Conservation (phyloP, 2,888 invertebrate species). For the Heteromyza rotundicornis region DNA sequence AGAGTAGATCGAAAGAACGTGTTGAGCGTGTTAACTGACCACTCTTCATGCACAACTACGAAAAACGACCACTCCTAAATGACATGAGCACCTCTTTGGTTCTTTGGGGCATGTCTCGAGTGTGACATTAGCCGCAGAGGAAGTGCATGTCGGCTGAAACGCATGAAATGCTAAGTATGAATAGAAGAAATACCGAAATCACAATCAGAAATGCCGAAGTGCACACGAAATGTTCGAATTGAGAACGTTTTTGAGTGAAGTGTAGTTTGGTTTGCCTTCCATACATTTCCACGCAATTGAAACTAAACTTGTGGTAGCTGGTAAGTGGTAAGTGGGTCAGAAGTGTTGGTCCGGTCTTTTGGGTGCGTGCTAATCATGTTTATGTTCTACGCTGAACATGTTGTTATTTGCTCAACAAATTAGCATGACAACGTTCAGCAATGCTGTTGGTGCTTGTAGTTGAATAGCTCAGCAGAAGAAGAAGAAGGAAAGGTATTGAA, state of each 20-base stretch:
- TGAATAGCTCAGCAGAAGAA: no score
- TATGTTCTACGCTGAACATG: background rate
- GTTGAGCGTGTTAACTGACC: slow-evolving; percentile 1
- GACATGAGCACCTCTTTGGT: background rate
- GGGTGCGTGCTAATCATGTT: slow-evolving; percentile 2
- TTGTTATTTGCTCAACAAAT: background rate
- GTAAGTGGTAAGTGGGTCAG: background rate
- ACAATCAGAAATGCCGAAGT: background rate
- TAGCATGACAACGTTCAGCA: background rate
- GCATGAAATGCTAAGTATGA: background rate
- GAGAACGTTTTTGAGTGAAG: background rate
- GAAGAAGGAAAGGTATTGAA: no score
- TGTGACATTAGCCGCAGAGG: slow-evolving; percentile 4
- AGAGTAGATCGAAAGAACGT: no score
- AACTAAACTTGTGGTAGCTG: background rate
- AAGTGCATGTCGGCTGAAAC: background rate
- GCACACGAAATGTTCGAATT: slow-evolving; percentile 4
- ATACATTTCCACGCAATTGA: background rate
- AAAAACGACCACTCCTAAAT: background rate
- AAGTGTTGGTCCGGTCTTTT: background rate
- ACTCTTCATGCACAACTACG: background rate
- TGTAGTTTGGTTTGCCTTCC: no score
- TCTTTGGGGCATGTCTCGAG: background rate
- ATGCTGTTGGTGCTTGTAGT: no score
- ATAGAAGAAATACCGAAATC: background rate